Percentiles rank a stretch among this genome's conserved stretches.
Conservation (phyloP, 2,113 vertebrate genomes). For the Neopipo cinnamomea region DNA sequence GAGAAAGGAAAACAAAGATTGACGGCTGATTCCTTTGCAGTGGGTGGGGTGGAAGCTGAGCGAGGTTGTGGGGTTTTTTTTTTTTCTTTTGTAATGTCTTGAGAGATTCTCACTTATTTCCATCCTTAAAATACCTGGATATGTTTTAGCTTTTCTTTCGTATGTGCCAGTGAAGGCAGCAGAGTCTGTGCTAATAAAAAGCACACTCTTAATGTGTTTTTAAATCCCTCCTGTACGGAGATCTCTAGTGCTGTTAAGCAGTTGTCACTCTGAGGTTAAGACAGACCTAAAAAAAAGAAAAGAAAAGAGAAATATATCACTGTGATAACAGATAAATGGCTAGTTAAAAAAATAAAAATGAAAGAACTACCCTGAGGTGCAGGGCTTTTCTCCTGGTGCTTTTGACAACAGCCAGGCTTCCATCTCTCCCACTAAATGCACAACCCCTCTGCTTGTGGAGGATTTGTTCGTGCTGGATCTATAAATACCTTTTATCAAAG, state of each 20-base stretch:
- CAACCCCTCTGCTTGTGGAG: not conserved
- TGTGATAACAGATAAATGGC: not conserved
- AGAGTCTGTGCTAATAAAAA: not conserved
- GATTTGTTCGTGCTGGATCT: not conserved
- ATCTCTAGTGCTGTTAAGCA: not conserved
- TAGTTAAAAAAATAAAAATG: too few relatives aligned
- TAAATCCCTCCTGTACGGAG: not conserved
- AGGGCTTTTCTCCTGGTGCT: not conserved
- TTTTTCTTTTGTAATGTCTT: not conserved
- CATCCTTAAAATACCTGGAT: not conserved
- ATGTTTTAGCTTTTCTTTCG: not conserved
- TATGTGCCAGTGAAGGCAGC: accelerated
- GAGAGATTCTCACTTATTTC: not conserved
- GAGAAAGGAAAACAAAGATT: not conserved
- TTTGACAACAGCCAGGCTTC: not conserved
- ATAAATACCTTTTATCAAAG: not conserved
- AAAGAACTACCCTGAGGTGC: not conserved
- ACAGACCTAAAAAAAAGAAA: not conserved
- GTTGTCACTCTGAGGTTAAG: not conserved
- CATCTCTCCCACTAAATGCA: accelerated
- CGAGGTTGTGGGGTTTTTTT: too few relatives aligned
- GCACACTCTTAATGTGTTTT: not conserved
- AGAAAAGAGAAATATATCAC: not conserved
- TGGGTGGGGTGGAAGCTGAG: not conserved
- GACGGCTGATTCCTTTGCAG: not conserved